Evolutionary conservation across 2,888 invertebrate species (phyloP).

Genomic region (Nomada fucata): DNA sequence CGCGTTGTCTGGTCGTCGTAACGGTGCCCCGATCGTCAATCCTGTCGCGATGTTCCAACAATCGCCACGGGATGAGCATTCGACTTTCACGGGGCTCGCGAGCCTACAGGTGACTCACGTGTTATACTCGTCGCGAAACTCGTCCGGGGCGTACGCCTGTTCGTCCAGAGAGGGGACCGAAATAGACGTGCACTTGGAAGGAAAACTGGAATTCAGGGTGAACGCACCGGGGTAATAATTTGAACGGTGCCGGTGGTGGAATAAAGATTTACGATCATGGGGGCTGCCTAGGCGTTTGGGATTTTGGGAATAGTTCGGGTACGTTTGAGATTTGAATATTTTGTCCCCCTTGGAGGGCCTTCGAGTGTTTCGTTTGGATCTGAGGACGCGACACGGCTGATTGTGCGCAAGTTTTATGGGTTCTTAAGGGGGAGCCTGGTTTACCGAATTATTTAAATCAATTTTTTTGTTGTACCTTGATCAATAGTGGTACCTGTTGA

Average conservation of each 20-base stretch:
- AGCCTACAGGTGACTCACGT: slow-evolving; percentile 61
- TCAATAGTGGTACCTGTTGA: too few relatives aligned
- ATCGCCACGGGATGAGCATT: slow-evolving; percentile 56
- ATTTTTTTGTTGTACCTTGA: too few relatives aligned
- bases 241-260: too few relatives aligned
- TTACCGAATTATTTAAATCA: too few relatives aligned
- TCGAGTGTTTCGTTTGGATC: too few relatives aligned
- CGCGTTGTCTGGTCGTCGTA: slow-evolving; percentile 58
- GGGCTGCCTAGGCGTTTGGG: not conserved
- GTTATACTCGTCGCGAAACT: slow-evolving; percentile 26
- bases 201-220: not conserved
- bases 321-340: too few relatives aligned
- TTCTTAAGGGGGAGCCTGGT: too few relatives aligned
- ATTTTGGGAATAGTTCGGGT: not conserved
- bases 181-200: not conserved
- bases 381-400: too few relatives aligned
- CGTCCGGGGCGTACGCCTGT: slow-evolving; percentile 23
- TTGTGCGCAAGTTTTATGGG: too few relatives aligned
- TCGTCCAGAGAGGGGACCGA: not conserved
- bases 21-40: slow-evolving; percentile 65
- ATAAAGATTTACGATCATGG: too few relatives aligned
- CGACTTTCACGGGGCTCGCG: slow-evolving; percentile 59
- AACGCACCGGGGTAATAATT: not conserved
- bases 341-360: too few relatives aligned
- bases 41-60: slow-evolving; percentile 49